Evolutionary conservation across 2,888 invertebrate species (phyloP), one percentile per base, ranked within the genome.

Genomic region (Trichacis sp.): DNA sequence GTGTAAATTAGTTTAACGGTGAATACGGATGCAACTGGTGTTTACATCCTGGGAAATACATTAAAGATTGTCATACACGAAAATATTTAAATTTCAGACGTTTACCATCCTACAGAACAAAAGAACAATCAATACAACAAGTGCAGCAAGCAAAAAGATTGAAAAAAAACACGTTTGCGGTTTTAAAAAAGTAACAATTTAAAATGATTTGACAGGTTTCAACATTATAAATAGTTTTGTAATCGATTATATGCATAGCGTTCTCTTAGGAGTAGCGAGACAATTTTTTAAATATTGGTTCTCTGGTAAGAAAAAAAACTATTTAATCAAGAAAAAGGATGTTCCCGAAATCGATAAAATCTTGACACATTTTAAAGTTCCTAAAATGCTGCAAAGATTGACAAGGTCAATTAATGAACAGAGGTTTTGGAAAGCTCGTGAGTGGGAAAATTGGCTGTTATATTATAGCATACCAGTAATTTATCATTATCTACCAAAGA

Each of bases 201-300:
- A 11, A 33, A 6, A 6, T 3, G 5, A 6, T 33, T 55, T 69
- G 15, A 20, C 3, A 3, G 8, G 40, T 14, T 73, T 71, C 49
- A 45, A 73, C 50, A 67, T 71, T 11, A 57, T 64, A 4, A 46
- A 69, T 5, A 58, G 62, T 14, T 54, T 73, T 8, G 38, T 40
- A 14, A 53, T 58, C 3, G 70, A 73, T 48, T 67, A 61, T 48
- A 70, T 73, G 69, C 72, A 73, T 20, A 50, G 33, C 36, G 52
- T 58, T 18, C 48, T 61, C n/a, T 38, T 64, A 11, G 68, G 68
- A 11, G 54, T 62, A 1, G 49, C 46, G 30, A 49, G 54, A 18
- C 68, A 67, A 24, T 69, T 33, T n/a, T 33, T 3, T 33, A 9
- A 33, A 11, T 33, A 33, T 33, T 33, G 33, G 33, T 33, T 33